Evolutionary conservation across 2,113 vertebrate species (phyloP).

Genomic region (Cromileptes altivelis): DNA sequence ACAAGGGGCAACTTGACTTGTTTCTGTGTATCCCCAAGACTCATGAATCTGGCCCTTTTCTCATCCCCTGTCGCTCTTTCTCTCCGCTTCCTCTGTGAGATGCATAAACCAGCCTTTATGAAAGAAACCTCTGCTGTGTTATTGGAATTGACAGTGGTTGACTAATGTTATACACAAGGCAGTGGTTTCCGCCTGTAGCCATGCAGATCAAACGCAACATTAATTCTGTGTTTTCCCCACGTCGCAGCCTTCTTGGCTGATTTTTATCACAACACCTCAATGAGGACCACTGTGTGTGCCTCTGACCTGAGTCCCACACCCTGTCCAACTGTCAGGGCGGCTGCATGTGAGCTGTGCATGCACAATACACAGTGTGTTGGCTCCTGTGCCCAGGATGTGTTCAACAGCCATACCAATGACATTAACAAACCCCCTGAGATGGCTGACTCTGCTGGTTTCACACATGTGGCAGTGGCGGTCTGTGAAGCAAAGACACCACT

Average conservation of each 20-base stretch:
- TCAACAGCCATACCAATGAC: constrained; percentile 40
- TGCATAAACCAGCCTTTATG: constrained; percentile 53
- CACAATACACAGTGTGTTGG: constrained; percentile 2
- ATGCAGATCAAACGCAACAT: constrained; percentile 65
- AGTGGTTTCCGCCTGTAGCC: constrained; percentile 56
- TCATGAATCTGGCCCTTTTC: constrained; percentile 42
- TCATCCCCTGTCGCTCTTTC: constrained; percentile 17
- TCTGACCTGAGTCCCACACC: neutral
- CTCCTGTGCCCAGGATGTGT: constrained; percentile 63
- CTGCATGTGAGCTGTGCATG: constrained; percentile 1
- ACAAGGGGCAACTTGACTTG: constrained; percentile 48
- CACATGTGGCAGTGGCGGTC: neutral
- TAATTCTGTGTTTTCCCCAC: constrained; percentile 54
- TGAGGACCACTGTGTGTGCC: constrained; percentile 63
- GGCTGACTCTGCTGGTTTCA: neutral
- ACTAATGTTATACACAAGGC: constrained; percentile 69
- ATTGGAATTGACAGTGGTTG: constrained; percentile 61
- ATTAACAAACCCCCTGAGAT: constrained; percentile 28
- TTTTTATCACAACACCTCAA: constrained; percentile 70
- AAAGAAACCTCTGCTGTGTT: constrained; percentile 47
- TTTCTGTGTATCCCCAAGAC: constrained; percentile 55
- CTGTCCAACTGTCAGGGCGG: constrained; percentile 14
- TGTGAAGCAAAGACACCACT: neutral
- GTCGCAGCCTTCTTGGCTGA: constrained; percentile 49
- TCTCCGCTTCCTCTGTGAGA: constrained; percentile 59